Percentiles rank a stretch among this genome's conserved stretches.
These are phyloP conservation scores for Mycetomoellerius zeteki DNA, from an alignment of 1,140 invertebrate genomes.

Conservation along the genomic window DNA sequence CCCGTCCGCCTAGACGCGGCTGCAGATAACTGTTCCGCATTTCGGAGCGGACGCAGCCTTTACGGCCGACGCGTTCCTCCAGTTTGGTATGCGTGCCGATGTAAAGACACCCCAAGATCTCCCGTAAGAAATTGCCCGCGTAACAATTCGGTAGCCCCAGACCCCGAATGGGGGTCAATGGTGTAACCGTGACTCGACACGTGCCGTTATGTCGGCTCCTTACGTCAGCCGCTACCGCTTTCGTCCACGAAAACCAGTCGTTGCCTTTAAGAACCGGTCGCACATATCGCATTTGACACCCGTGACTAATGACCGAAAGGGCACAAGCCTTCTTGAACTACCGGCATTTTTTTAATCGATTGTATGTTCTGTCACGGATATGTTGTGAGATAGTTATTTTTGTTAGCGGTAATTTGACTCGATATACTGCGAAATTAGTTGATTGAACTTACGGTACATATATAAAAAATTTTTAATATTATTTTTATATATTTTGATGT, in stretches of 20 bases:
- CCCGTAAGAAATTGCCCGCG: slow-evolving; percentile 65
- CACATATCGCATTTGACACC: slow-evolving; percentile 42
- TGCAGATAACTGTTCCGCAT: slow-evolving; percentile 72
- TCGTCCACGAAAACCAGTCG: slow-evolving; percentile 69
- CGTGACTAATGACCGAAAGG: slow-evolving; percentile 60
- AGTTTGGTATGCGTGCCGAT: slow-evolving; percentile 66
- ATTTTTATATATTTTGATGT: slow-evolving; percentile 4
- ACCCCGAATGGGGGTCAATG: slow-evolving; percentile 73
- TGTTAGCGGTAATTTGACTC: background rate
- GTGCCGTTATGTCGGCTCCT: slow-evolving; percentile 72
- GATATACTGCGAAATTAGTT: background rate
- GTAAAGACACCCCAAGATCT: slow-evolving; percentile 29
- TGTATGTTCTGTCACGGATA: background rate
- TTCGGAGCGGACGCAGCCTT: slow-evolving; percentile 57
- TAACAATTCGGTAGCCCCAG: slow-evolving; percentile 71
- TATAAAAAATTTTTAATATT: background rate
- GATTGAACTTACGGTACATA: background rate
- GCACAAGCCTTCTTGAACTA: slow-evolving; percentile 38
- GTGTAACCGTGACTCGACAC: slow-evolving; percentile 68
- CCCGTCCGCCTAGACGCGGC: slow-evolving; percentile 51
- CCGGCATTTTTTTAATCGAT: background rate
- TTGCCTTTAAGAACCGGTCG: slow-evolving; percentile 51
- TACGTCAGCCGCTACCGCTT: slow-evolving; percentile 65
- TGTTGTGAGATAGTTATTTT: background rate
- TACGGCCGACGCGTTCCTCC: slow-evolving; percentile 24